Evolutionary conservation across 2,888 invertebrate species (phyloP), one percentile per base, ranked within the genome.

Genomic region (Melieria picta): DNA sequence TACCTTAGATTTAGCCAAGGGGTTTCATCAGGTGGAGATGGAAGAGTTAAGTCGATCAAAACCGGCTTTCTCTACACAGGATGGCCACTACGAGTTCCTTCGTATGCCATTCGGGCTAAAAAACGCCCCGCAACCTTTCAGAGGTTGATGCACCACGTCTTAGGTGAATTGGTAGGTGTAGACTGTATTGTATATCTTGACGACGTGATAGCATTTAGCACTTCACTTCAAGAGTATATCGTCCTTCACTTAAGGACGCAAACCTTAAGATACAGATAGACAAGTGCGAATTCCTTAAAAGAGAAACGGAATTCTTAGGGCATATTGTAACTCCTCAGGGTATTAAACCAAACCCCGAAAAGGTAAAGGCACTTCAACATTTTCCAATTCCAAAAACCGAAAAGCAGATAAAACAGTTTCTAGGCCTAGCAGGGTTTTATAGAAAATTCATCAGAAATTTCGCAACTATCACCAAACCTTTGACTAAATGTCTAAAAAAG

Each of bases 161-260:
- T 82, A 3, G 42, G 67, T 3, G 78, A 79, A 1, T 16, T 79
- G 0, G 76, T 77, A 67, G 75, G 76, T 4, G 77, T 74, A 42
- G 72, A 70, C 13, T 80, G 80, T 56, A 76, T 83, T 1, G 80
- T 84, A 0, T 85, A 73, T 73, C 74, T 82, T 48, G 84, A 84
- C 50, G 83, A 84, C 68, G 79, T 81, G 4, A 76, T 85, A 6
- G 73, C 83, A 7, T 82, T 77, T 47, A 70, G 66, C 7, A 72
- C 67, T 58, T 76, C 73, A 4, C 62, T 82, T n/a, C 77, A 82
- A 71, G 81, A 82, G 74, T 81, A 82, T 58, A 75, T 76, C 9
- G 65, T 71, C n/a, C n/a, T 60, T 74, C 72, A n/a, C 62, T 80
- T 57, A 69, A 74, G 65, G 57, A 76, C 65, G 69, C 65, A 0